Evolutionary conservation across 1,140 invertebrate genomes (phyloP).

Genomic region (Drosophila tristis): DNA sequence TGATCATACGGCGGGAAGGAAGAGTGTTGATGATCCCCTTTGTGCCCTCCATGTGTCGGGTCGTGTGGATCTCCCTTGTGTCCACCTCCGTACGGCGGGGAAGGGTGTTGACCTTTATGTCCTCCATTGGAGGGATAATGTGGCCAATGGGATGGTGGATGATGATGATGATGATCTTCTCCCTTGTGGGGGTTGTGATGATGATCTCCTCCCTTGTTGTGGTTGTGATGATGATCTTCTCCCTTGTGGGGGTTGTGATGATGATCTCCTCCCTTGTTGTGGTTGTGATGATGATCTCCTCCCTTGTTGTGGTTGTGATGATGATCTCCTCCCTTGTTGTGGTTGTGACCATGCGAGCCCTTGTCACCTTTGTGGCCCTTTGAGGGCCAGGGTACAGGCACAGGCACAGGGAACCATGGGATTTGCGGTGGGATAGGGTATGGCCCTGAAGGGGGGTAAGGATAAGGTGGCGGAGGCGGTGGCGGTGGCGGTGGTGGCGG

Average conservation of each 20-base stretch:
- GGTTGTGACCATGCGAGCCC: conserved; percentile 21
- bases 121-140: conserved; percentile 4
- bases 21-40: not conserved
- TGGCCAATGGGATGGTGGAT: conserved; percentile 9
- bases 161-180: conserved; percentile 2
- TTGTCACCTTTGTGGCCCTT: conserved; percentile 45
- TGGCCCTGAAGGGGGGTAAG: conserved; percentile 7
- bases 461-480: conserved; percentile 5
- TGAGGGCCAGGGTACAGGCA: conserved; percentile 45
- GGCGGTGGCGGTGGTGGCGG: conserved; percentile 11
- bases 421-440: conserved; percentile 13
- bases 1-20: too few species aligned
- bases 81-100: conserved; percentile 2
- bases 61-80: not conserved
- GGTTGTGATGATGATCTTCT: conserved; percentile 32
- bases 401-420: conserved; percentile 33
- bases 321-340: conserved; percentile 39
- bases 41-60: not conserved
- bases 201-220: conserved; percentile 40
- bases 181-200: conserved; percentile 30
- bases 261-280: not conserved
- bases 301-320: conserved; percentile 30
- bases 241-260: not conserved
- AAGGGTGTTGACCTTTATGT: conserved; percentile 7
- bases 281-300: conserved; percentile 1